phyloP scores from a whole-genome alignment of 2,797 vertebrate genomes.

The Rhinella marina region DNA sequence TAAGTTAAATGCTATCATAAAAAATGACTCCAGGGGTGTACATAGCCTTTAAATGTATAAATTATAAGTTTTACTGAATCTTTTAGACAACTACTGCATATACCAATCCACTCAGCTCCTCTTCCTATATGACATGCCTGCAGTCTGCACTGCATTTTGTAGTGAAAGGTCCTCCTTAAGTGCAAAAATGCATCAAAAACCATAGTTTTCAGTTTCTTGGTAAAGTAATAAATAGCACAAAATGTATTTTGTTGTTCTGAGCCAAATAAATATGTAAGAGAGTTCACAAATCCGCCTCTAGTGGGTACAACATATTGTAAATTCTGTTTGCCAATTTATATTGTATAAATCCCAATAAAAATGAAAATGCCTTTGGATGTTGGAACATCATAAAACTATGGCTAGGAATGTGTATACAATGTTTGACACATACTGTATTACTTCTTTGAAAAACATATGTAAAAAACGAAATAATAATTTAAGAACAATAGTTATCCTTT shows the following conservation, averaged over 20 bases:
- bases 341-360: slow-evolving; percentile 58
- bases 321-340: slow-evolving; percentile 60
- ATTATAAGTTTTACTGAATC: too few species aligned
- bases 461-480: slow-evolving; percentile 2
- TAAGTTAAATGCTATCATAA: too few species aligned
- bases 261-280: slow-evolving; percentile 58
- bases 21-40: too few species aligned
- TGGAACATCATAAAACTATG: slow-evolving; percentile 49
- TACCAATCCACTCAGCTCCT: too few species aligned
- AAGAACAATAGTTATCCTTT: background rate
- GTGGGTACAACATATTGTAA: slow-evolving; percentile 52
- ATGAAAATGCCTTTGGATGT: slow-evolving; percentile 51
- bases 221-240: slow-evolving; percentile 51
- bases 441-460: background rate
- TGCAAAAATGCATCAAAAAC: slow-evolving; percentile 16
- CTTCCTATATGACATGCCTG: too few species aligned
- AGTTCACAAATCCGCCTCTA: slow-evolving; percentile 50
- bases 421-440: background rate
- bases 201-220: slow-evolving; percentile 38
- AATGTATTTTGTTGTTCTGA: slow-evolving; percentile 45
- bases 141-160: background rate
- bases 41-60: too few species aligned
- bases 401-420: slow-evolving; percentile 18
- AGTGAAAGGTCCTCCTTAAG: slow-evolving; percentile 1
- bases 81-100: too few species aligned